Conservation (phyloP, 2,888 invertebrate species). For the Morpho deidamia region DNA sequence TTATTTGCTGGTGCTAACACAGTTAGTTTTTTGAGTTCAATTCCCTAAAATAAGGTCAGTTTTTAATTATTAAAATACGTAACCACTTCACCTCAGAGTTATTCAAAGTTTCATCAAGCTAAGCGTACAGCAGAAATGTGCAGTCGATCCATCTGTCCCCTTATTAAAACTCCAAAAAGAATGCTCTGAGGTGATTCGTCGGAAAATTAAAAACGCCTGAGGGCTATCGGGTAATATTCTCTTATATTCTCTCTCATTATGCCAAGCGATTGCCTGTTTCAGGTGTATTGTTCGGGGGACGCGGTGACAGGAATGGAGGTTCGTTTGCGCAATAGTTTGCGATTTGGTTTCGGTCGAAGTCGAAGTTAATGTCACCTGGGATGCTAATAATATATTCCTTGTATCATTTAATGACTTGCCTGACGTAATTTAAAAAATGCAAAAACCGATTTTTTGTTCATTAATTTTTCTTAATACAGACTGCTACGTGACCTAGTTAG, state of each 20-base stretch:
- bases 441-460: too few relatives aligned
- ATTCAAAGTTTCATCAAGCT: not conserved
- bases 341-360: slow-evolving; percentile 1
- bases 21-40: too few relatives aligned
- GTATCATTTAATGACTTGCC: too few relatives aligned
- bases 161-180: slow-evolving; percentile 45
- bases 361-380: not conserved
- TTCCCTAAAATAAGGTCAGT: too few relatives aligned
- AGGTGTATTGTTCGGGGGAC: slow-evolving; percentile 45
- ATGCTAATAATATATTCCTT: too few relatives aligned
- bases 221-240: slow-evolving; percentile 70
- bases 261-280: slow-evolving; percentile 54
- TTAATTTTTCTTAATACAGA: too few relatives aligned
- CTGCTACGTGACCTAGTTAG: too few relatives aligned
- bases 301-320: slow-evolving; percentile 4
- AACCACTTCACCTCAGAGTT: too few relatives aligned
- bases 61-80: too few relatives aligned
- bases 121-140: slow-evolving; percentile 2
- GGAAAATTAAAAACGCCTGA: slow-evolving; percentile 75
- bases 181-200: slow-evolving; percentile 55
- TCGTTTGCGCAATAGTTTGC: not conserved
- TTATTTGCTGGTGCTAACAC: too few relatives aligned
- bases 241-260: slow-evolving; percentile 43
- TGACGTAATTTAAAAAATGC: too few relatives aligned
- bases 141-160: slow-evolving; percentile 15